Percentiles rank a stretch among this genome's conserved stretches.
These are phyloP conservation scores for Cochlearius cochlearius DNA, from an alignment of 2,113 vertebrate genomes.

Conservation along the genomic window DNA sequence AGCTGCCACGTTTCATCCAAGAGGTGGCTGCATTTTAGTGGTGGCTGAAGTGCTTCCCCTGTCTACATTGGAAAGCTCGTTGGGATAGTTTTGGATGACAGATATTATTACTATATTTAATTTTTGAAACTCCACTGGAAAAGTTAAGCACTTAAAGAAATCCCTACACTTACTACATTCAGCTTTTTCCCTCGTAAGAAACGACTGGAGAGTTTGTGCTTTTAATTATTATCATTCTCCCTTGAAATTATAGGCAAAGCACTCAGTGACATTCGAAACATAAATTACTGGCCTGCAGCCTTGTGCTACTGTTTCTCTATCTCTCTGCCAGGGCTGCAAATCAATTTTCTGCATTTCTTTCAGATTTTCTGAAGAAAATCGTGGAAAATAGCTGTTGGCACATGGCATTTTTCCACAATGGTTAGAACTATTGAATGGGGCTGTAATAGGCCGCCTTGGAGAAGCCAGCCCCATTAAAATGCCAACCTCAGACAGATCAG, in stretches of 20 bases:
- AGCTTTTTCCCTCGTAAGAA: slow-evolving; percentile 69
- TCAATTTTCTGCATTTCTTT: slow-evolving; percentile 82
- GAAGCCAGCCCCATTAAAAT: slow-evolving; percentile 72
- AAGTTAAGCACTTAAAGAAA: slow-evolving; percentile 70
- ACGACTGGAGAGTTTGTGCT: slow-evolving; percentile 73
- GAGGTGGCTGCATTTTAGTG: neutral
- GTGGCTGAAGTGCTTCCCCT: neutral
- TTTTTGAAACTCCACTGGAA: slow-evolving; percentile 73
- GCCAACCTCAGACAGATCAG: slow-evolving; percentile 71
- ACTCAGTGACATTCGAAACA: slow-evolving; percentile 77
- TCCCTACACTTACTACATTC: slow-evolving; percentile 59
- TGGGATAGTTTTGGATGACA: slow-evolving; percentile 6
- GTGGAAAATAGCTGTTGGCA: slow-evolving; percentile 83
- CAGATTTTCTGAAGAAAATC: slow-evolving; percentile 77
- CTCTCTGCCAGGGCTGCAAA: slow-evolving; percentile 74
- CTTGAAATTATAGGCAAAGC: slow-evolving; percentile 78
- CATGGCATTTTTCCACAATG: slow-evolving; percentile 80
- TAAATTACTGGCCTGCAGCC: slow-evolving; percentile 82
- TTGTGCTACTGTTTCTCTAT: slow-evolving; percentile 76
- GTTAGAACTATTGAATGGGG: slow-evolving; percentile 78
- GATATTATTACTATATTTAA: slow-evolving; percentile 49
- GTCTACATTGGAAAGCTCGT: neutral
- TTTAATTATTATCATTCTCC: slow-evolving; percentile 82
- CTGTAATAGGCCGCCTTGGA: slow-evolving; percentile 66
- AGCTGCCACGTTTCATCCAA: neutral